phyloP scores from a whole-genome alignment of 2,888 invertebrate species.

The Drosophila melanosoma region DNA sequence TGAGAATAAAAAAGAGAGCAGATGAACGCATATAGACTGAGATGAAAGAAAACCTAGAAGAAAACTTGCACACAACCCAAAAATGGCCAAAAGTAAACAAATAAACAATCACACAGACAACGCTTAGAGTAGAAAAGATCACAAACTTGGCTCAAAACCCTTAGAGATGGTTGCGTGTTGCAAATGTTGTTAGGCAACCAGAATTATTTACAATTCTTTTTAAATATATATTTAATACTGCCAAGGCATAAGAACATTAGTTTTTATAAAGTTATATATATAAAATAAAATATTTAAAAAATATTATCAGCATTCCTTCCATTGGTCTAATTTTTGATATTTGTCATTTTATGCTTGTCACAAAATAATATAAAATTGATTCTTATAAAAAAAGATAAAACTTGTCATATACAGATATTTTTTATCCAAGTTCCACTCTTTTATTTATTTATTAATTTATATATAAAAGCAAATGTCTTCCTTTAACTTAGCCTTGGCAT shows the following conservation, averaged over 20 bases:
- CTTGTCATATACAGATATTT: not conserved
- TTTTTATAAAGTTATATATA: not conserved
- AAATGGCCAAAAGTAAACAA: constrained; percentile 79
- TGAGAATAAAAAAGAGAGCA: constrained; percentile 19
- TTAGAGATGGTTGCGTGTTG: constrained; percentile 22
- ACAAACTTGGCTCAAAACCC: constrained; percentile 26
- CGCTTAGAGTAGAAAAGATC: constrained; percentile 23
- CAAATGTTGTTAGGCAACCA: not conserved
- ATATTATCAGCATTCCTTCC: not conserved
- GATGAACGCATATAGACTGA: constrained; percentile 26
- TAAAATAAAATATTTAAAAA: not conserved
- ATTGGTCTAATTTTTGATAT: not conserved
- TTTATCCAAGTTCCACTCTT: fast-evolving
- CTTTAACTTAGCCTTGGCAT: not conserved
- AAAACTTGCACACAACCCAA: constrained; percentile 67
- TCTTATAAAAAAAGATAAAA: too few species aligned
- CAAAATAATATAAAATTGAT: too few species aligned
- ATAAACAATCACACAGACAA: constrained; percentile 64
- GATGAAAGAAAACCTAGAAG: constrained; percentile 43
- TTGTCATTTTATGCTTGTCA: too few species aligned
- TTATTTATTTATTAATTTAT: not conserved
- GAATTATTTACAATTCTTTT: not conserved
- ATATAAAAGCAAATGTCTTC: not conserved
- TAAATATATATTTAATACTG: not conserved
- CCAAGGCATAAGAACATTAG: not conserved